Percentiles rank a stretch among this genome's conserved stretches.
These are phyloP conservation scores for Vidua chalybeata DNA, from an alignment of 2,113 vertebrate species.

Conservation along the genomic window DNA sequence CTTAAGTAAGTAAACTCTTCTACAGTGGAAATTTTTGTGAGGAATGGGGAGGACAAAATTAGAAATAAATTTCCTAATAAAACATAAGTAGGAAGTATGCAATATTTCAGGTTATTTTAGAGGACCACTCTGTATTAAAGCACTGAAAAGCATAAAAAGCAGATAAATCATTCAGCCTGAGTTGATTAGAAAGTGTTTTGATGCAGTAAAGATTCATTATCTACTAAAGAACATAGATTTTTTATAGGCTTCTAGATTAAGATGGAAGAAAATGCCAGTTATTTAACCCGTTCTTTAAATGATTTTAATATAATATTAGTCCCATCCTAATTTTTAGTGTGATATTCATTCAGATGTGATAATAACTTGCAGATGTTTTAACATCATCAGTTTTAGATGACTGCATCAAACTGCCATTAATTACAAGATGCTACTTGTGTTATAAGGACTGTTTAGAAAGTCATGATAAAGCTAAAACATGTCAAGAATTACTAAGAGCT, in stretches of 20 bases:
- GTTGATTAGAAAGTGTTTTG: not conserved
- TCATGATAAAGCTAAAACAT: not conserved
- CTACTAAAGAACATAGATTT: not conserved
- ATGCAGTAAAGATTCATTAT: not conserved
- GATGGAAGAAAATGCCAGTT: not conserved
- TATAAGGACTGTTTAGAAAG: not conserved
- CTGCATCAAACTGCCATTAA: not conserved
- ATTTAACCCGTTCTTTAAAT: not conserved
- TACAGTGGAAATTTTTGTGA: not conserved
- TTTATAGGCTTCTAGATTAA: not conserved
- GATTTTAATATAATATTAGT: not conserved
- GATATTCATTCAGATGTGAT: not conserved
- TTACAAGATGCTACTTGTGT: not conserved
- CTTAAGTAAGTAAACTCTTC: not conserved
- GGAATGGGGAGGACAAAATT: not conserved
- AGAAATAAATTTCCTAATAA: not conserved
- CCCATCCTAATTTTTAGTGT: not conserved
- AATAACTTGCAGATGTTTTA: constrained; percentile 14
- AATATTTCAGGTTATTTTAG: not conserved
- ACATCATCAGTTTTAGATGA: not conserved
- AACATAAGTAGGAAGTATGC: not conserved
- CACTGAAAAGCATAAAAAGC: not conserved
- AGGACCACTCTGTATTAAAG: not conserved
- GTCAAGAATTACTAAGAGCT: not conserved
- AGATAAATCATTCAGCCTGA: not conserved